Conservation (phyloP, 2,797 vertebrate species). For the Spondyliosoma cantharus region DNA sequence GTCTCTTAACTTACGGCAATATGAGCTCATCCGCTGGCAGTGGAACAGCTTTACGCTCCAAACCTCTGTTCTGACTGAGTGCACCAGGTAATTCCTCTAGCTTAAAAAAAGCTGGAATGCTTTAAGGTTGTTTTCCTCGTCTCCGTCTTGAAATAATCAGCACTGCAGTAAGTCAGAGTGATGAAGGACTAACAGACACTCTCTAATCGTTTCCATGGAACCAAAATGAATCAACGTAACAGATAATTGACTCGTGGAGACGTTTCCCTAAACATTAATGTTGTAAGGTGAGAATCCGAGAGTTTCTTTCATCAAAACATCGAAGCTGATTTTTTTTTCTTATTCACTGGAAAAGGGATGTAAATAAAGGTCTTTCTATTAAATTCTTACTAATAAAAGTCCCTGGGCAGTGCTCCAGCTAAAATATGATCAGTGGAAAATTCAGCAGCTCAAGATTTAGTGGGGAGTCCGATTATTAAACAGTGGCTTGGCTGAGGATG, state of each 20-base stretch:
- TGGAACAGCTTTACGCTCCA: conserved; percentile 61
- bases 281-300: conserved; percentile 25
- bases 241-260: conserved; percentile 36
- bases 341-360: conserved; percentile 21
- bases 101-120: conserved; percentile 61
- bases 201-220: conserved; percentile 34
- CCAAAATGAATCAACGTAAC: conserved; percentile 42
- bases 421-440: conserved; percentile 57
- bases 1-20: conserved; percentile 61
- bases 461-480: conserved; percentile 50
- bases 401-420: conserved; percentile 27
- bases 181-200: conserved; percentile 39
- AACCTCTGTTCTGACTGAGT: conserved; percentile 76
- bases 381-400: conserved; percentile 32
- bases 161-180: conserved; percentile 70
- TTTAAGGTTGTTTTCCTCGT: conserved; percentile 64
- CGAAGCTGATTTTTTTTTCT: too few species aligned
- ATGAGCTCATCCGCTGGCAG: conserved; percentile 76
- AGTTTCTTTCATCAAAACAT: conserved; percentile 27
- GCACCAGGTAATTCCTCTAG: conserved; percentile 79
- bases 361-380: conserved; percentile 37
- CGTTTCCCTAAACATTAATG: conserved; percentile 39
- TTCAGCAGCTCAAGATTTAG: conserved; percentile 38
- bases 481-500: conserved; percentile 47
- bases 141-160: conserved; percentile 68